phyloP scores from a whole-genome alignment of 1,140 invertebrate species.

The Geopemphigus sp. region DNA sequence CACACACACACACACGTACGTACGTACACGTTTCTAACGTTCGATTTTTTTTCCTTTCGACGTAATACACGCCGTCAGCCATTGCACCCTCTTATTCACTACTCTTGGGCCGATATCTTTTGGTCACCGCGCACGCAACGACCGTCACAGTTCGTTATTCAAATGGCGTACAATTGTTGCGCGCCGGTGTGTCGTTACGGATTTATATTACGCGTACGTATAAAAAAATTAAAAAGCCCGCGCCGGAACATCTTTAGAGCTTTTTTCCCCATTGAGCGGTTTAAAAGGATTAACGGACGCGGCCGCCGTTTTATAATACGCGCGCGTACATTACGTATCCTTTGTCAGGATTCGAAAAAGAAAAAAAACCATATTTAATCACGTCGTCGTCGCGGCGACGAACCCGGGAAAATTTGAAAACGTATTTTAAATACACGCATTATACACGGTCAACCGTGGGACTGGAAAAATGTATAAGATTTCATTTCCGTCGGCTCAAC shows the following conservation, averaged over 20 bases:
- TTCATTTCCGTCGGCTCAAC: background rate
- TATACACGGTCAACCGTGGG: no score
- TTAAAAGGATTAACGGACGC: slow-evolving; percentile 39
- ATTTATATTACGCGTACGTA: background rate
- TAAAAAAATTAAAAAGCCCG: slow-evolving; percentile 8
- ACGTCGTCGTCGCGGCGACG: background rate
- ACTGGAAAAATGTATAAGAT: background rate
- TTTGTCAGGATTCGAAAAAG: slow-evolving; percentile 23
- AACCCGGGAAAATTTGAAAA: slow-evolving; percentile 11
- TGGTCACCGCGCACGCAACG: background rate
- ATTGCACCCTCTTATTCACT: background rate
- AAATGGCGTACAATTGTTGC: slow-evolving; percentile 30
- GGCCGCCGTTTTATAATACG: background rate
- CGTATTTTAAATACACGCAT: background rate
- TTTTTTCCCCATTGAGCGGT: slow-evolving; percentile 14
- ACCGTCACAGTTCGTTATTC: slow-evolving; percentile 19
- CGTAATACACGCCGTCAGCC: background rate
- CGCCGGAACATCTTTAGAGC: slow-evolving; percentile 8
- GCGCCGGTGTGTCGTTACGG: slow-evolving; percentile 8
- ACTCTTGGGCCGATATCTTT: no score
- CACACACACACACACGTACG: no score
- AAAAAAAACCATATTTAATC: slow-evolving; percentile 14
- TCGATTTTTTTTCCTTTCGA: slow-evolving; percentile 17
- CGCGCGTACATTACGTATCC: background rate
- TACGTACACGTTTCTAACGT: background rate